A percentile compares a stretch with the other conserved stretches of the same genome.
Conservation (phyloP, 2,888 invertebrate genomes). For the Thymelicus acteon region DNA sequence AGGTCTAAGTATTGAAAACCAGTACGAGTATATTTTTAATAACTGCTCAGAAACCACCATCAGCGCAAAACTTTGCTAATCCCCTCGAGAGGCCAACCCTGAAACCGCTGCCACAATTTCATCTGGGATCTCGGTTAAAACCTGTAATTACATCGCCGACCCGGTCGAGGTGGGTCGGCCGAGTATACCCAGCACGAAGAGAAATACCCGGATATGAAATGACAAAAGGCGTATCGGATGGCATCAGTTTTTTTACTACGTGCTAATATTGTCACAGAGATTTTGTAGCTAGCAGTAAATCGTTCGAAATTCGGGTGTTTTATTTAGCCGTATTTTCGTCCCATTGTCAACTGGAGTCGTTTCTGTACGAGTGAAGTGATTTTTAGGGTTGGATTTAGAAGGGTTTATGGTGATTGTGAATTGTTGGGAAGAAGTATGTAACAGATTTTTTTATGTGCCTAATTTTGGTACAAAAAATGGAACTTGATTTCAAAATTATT, state of each 20-base stretch:
- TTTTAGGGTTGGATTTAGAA: not conserved
- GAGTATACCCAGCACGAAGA: conserved; percentile 5
- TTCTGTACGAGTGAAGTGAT: not conserved
- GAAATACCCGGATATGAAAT: conserved; percentile 60
- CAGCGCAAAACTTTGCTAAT: conserved; percentile 43
- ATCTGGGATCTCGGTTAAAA: conserved; percentile 48
- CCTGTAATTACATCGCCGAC: conserved; percentile 65
- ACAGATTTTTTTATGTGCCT: too few species aligned
- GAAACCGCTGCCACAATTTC: conserved; percentile 43
- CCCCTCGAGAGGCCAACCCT: conserved; percentile 41
- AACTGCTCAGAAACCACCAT: conserved; percentile 35
- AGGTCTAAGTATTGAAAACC: conserved; percentile 14
- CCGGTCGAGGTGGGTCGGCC: conserved; percentile 43
- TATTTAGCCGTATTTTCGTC: conserved; percentile 14
- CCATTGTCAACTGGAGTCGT: not conserved
- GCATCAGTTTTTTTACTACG: conserved; percentile 30
- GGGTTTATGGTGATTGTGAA: not conserved
- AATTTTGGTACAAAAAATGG: too few species aligned
- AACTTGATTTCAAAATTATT: not conserved
- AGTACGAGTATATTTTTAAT: conserved; percentile 30
- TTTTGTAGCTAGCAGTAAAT: conserved; percentile 31
- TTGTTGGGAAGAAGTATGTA: not conserved
- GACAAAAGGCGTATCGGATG: conserved; percentile 68
- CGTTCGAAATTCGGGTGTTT: conserved; percentile 13
- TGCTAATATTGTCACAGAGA: conserved; percentile 41